Evolutionary conservation across 2,113 vertebrate genomes (phyloP).

Genomic region (Pollachius pollachius): DNA sequence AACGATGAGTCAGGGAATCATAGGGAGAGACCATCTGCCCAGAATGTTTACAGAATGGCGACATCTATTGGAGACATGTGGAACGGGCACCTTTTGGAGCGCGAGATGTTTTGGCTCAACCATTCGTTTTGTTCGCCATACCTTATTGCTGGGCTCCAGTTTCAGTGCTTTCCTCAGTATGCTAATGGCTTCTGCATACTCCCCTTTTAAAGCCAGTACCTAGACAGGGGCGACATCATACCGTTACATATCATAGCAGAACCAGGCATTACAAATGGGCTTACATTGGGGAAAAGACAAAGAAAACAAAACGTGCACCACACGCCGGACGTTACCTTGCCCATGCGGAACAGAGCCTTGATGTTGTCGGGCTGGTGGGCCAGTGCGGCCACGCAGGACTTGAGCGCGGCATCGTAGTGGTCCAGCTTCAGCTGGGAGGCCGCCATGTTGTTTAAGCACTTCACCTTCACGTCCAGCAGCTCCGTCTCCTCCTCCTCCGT

Average conservation of each 20-base stretch:
- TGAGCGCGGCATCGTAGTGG: conserved; percentile 88
- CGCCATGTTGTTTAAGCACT: conserved; percentile 97
- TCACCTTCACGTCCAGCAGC: conserved; percentile 88
- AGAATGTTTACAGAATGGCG: conserved; percentile 30
- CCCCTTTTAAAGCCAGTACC: conserved; percentile 90
- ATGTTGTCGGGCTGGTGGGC: conserved; percentile 89
- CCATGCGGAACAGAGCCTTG: conserved; percentile 95
- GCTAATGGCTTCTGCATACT: conserved; percentile 88
- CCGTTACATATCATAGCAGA: not conserved
- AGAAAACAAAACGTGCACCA: not conserved
- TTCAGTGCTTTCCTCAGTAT: conserved; percentile 87
- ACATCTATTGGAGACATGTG: conserved; percentile 33
- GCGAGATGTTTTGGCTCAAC: not conserved
- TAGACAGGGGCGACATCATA: conserved; percentile 43
- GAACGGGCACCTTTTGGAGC: not conserved
- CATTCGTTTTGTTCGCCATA: conserved; percentile 27
- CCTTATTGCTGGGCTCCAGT: conserved; percentile 97
- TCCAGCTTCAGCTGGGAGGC: conserved; percentile 94
- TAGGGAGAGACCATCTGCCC: not conserved
- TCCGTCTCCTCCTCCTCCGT: conserved; percentile 82
- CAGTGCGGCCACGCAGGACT: conserved; percentile 86
- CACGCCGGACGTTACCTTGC: conserved; percentile 78
- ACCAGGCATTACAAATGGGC: not conserved
- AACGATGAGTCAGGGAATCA: conserved; percentile 59
- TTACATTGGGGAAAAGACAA: not conserved